Evolutionary conservation across 2,888 invertebrate species (phyloP).

Genomic region (Agonopterix alstromeriana): DNA sequence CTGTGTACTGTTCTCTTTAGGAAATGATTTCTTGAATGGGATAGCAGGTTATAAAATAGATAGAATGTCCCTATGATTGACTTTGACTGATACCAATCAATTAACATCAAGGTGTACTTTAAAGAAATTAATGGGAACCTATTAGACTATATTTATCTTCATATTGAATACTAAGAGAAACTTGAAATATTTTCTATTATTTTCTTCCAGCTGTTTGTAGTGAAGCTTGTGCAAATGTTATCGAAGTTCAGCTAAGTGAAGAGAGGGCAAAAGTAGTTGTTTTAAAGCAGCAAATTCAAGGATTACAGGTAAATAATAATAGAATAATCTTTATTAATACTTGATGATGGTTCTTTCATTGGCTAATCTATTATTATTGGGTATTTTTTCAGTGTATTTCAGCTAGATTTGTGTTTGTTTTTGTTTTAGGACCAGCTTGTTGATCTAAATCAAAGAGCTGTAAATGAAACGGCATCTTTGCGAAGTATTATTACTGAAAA

Average conservation of each 20-base stretch:
- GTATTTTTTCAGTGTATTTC: too few relatives aligned
- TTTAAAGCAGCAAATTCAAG: slow-evolving; percentile 48
- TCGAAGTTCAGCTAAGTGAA: slow-evolving; percentile 62
- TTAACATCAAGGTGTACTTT: too few relatives aligned
- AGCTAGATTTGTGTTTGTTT: not conserved
- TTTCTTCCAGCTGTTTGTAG: slow-evolving; percentile 48
- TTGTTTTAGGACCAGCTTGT: slow-evolving; percentile 33
- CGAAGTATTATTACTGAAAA: slow-evolving; percentile 36
- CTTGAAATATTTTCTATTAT: not conserved
- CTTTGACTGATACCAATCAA: too few relatives aligned
- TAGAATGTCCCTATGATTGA: too few relatives aligned
- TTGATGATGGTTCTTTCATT: too few relatives aligned
- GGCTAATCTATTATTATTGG: not conserved
- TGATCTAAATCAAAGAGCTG: slow-evolving; percentile 30
- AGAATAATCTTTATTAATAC: not conserved
- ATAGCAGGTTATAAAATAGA: too few relatives aligned
- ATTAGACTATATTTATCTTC: too few relatives aligned
- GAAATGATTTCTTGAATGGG: too few relatives aligned
- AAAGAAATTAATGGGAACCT: too few relatives aligned
- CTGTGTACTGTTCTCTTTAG: too few relatives aligned
- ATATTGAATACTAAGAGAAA: too few relatives aligned
- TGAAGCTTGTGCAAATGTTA: slow-evolving; percentile 60
- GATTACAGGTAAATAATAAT: slow-evolving; percentile 38
- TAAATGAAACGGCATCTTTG: slow-evolving; percentile 32
- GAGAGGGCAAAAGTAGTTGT: slow-evolving; percentile 54